Conservation (phyloP, 2,113 vertebrate genomes). For the Narcine bancroftii region DNA sequence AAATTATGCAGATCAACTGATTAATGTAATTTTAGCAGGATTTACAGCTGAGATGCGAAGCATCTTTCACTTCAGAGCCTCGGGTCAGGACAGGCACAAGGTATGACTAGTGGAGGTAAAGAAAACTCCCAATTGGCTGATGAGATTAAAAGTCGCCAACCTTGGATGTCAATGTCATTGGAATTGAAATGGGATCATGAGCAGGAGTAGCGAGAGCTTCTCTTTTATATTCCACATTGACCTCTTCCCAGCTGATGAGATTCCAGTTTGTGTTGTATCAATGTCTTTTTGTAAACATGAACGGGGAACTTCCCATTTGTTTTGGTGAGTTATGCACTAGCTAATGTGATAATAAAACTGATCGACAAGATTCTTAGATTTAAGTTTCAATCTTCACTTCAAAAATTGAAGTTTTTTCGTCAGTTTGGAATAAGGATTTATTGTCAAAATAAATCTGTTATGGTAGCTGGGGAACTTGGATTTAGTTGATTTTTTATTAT, state of each 20-base stretch:
- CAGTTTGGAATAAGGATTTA: too few species aligned
- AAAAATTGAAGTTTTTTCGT: too few species aligned
- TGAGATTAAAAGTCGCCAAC: background rate
- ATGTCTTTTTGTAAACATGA: background rate
- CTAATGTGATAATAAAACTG: background rate
- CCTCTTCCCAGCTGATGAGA: background rate
- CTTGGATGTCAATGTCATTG: background rate
- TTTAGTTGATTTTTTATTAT: too few species aligned
- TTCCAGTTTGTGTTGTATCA: background rate
- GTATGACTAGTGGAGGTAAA: background rate
- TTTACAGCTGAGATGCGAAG: background rate
- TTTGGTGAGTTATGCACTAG: background rate
- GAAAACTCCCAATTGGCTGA: background rate
- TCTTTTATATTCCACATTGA: background rate
- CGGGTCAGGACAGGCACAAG: background rate
- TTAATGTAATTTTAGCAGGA: background rate
- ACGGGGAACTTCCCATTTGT: background rate
- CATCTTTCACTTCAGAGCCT: background rate
- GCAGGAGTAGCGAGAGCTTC: background rate
- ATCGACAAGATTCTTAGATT: background rate
- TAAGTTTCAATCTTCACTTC: background rate
- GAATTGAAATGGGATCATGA: background rate
- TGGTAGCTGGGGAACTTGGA: too few species aligned
- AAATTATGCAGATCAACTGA: background rate
- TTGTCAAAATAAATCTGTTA: too few species aligned